Percentiles rank a stretch among this genome's conserved stretches.
Conservation (phyloP, 2,113 vertebrate species). For the Shinisaurus crocodilurus region DNA sequence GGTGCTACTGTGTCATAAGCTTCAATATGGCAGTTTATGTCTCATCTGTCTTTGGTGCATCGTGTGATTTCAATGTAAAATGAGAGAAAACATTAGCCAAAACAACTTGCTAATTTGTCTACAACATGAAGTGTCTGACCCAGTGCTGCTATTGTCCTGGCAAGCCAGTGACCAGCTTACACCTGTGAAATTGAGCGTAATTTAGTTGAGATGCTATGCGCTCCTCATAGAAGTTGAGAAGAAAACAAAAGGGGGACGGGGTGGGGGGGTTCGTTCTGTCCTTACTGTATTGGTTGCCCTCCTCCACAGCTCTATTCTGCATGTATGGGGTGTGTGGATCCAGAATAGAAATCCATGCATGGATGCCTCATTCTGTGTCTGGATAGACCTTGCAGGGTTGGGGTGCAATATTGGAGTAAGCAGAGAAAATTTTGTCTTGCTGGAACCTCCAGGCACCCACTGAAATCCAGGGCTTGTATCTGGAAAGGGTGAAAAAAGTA, state of each 20-base stretch:
- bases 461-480: slow-evolving; percentile 5
- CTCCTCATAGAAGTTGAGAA: not conserved
- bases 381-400: not conserved
- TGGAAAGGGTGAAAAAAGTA: not conserved
- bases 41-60: not conserved
- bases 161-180: not conserved
- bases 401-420: not conserved
- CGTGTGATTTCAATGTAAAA: not conserved
- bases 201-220: not conserved
- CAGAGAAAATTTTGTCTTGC: not conserved
- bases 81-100: too few relatives aligned
- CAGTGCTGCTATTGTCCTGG: not conserved
- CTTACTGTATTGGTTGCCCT: not conserved
- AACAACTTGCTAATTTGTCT: not conserved
- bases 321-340: not conserved
- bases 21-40: too few relatives aligned
- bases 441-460: not conserved
- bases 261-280: not conserved
- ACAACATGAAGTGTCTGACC: not conserved
- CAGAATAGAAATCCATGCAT: not conserved
- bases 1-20: not conserved
- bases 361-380: not conserved
- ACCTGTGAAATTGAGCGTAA: not conserved
- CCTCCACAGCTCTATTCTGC: not conserved
- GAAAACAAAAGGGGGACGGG: not conserved